These are phyloP conservation scores for Odiellus spinosus DNA, from an alignment of 2,888 invertebrate genomes.

Conservation along the genomic window DNA sequence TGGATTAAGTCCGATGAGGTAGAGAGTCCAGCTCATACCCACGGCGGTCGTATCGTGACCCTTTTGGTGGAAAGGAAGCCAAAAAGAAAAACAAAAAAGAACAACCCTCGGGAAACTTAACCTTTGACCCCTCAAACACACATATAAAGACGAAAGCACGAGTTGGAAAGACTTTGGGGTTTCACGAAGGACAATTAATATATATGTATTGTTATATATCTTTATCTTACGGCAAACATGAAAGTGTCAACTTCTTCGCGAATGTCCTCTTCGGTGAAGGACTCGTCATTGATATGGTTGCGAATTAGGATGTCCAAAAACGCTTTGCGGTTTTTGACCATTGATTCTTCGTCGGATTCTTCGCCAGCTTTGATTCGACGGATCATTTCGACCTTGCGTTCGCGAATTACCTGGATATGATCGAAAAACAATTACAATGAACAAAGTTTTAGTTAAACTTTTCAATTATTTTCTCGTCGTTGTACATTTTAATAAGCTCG, in stretches of 20 bases:
- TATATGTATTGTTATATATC: too few species aligned
- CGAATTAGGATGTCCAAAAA: conserved; percentile 30
- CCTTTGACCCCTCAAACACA: too few species aligned
- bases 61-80: conserved; percentile 4
- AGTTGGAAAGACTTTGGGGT: too few species aligned
- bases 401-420: conserved; percentile 12
- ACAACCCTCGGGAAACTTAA: too few species aligned
- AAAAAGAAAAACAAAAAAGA: too few species aligned
- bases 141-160: too few species aligned
- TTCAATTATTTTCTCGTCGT: too few species aligned
- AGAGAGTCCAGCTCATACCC: conserved; percentile 63
- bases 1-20: conserved; percentile 43
- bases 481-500: too few species aligned
- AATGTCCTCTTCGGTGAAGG: conserved; percentile 27
- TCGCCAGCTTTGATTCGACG: conserved; percentile 8
- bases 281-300: conserved; percentile 21
- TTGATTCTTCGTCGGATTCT: conserved; percentile 13
- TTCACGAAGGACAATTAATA: too few species aligned
- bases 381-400: conserved; percentile 8
- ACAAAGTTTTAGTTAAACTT: too few species aligned
- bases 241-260: conserved; percentile 34
- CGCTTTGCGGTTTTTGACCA: conserved; percentile 22
- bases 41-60: conserved; percentile 49
- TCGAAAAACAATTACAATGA: too few species aligned
- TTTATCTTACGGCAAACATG: conserved; percentile 29